Percentiles rank a stretch among this genome's conserved stretches.
phyloP scores from a whole-genome alignment of 1,140 invertebrate species.

The Drosophila takahashii region DNA sequence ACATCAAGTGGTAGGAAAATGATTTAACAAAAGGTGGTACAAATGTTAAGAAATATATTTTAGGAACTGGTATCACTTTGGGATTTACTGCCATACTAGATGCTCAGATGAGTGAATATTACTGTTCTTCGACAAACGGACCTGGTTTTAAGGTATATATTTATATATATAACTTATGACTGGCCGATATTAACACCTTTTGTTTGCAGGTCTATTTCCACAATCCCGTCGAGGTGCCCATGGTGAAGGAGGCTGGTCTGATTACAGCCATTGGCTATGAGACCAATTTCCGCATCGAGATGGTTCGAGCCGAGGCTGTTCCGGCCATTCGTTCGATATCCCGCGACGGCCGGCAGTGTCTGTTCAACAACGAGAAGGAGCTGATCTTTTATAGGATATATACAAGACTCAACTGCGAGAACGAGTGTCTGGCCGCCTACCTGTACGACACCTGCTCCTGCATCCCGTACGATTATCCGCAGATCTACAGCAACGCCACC shows the following conservation, averaged over 20 bases:
- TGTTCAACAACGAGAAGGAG: conserved; percentile 89
- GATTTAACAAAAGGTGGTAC: neutral
- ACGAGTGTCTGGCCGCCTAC: conserved; percentile 89
- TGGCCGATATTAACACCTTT: neutral
- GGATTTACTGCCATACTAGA: conserved; percentile 90
- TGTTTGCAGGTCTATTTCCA: conserved; percentile 86
- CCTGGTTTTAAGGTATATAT: conserved; percentile 90
- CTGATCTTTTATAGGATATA: conserved; percentile 87
- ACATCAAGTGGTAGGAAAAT: conserved; percentile 84
- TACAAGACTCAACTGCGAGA: conserved; percentile 87
- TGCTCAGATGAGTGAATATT: conserved; percentile 90
- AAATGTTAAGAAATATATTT: neutral
- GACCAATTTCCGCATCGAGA: conserved; percentile 88
- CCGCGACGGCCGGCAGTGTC: conserved; percentile 88
- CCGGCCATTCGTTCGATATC: conserved; percentile 86
- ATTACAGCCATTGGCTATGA: conserved; percentile 89
- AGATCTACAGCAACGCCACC: conserved; percentile 55
- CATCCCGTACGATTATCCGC: conserved; percentile 89
- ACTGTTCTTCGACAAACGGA: conserved; percentile 91
- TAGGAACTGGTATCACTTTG: conserved; percentile 88
- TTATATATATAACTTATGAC: neutral
- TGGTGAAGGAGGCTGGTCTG: conserved; percentile 90
- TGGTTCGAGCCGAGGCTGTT: conserved; percentile 88
- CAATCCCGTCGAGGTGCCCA: conserved; percentile 90
- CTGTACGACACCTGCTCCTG: conserved; percentile 88